Evolutionary conservation across 2,113 vertebrate genomes (phyloP).

Genomic region (Melanostigma gelatinosum): DNA sequence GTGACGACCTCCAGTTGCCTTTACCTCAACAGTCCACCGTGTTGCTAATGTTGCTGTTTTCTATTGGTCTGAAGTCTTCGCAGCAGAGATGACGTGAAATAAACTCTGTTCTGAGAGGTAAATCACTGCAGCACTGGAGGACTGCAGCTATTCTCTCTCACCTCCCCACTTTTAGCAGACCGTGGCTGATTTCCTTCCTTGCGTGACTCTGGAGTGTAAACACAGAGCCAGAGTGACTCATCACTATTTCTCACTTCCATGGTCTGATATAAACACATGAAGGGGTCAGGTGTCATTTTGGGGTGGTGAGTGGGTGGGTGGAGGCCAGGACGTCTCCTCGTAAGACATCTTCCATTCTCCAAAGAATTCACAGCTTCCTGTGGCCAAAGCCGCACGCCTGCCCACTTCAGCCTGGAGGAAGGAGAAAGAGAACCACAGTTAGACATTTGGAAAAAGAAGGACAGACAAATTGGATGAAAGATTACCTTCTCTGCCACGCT

Average conservation of each 20-base stretch:
- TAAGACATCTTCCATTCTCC: constrained; percentile 76
- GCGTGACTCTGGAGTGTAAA: constrained; percentile 83
- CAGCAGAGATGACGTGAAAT: constrained; percentile 56
- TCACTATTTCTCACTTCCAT: constrained; percentile 84
- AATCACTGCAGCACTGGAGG: constrained; percentile 63
- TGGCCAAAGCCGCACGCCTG: constrained; percentile 72
- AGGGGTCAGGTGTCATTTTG: constrained; percentile 79
- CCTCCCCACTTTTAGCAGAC: constrained; percentile 81
- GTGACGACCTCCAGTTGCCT: not conserved
- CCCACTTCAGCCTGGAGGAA: constrained; percentile 74
- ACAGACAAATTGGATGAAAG: constrained; percentile 63
- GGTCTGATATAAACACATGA: constrained; percentile 82
- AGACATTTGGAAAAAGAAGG: constrained; percentile 58
- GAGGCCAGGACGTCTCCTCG: constrained; percentile 55
- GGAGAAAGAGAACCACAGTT: constrained; percentile 76
- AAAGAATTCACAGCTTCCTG: constrained; percentile 79
- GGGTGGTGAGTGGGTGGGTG: constrained; percentile 69
- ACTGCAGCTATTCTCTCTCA: constrained; percentile 77
- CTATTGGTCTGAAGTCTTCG: constrained; percentile 42
- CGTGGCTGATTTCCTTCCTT: constrained; percentile 85
- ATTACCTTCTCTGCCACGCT: constrained; percentile 57
- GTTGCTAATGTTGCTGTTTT: constrained; percentile 30
- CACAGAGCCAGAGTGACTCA: constrained; percentile 82
- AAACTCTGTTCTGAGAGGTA: constrained; percentile 59
- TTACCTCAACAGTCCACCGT: constrained; percentile 13